Evolutionary conservation across 2,113 vertebrate genomes (phyloP).

Genomic region (Nerophis ophidion): DNA sequence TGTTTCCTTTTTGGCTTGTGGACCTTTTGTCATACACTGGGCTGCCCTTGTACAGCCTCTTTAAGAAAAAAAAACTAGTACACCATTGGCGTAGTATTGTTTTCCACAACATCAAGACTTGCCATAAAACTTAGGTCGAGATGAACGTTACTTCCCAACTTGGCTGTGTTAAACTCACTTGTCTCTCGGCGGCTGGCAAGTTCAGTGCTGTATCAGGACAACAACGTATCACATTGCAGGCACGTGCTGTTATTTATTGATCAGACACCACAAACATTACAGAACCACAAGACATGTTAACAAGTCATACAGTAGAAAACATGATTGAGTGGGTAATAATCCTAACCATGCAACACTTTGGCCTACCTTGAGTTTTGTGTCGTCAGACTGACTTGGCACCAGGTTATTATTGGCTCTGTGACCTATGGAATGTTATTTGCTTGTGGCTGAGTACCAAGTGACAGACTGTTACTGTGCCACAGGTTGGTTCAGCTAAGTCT

Average conservation of each 20-base stretch:
- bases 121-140: too few species aligned
- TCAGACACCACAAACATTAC: slow-evolving; percentile 2
- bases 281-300: neutral
- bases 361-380: slow-evolving; percentile 26
- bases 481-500: slow-evolving; percentile 9
- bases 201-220: slow-evolving; percentile 11
- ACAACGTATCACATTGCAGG: neutral
- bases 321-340: neutral
- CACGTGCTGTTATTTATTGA: slow-evolving; percentile 7
- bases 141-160: slow-evolving; percentile 34
- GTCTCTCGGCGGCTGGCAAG: neutral
- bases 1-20: slow-evolving; percentile 25
- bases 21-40: slow-evolving; percentile 8
- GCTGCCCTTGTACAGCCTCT: neutral
- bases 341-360: slow-evolving; percentile 13
- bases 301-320: neutral
- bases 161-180: slow-evolving; percentile 14
- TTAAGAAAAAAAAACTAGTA: too few species aligned
- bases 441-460: slow-evolving; percentile 44
- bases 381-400: slow-evolving; percentile 40
- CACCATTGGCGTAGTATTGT: too few species aligned
- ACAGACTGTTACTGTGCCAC: slow-evolving; percentile 1
- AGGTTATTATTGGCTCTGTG: slow-evolving; percentile 32
- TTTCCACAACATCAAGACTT: too few species aligned
- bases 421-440: slow-evolving; percentile 42